A percentile compares a stretch with the other conserved stretches of the same genome.
These are phyloP conservation scores for Montipora capricornis DNA, from an alignment of 64 coral and sea anemone genomes.

Conservation along the genomic window DNA sequence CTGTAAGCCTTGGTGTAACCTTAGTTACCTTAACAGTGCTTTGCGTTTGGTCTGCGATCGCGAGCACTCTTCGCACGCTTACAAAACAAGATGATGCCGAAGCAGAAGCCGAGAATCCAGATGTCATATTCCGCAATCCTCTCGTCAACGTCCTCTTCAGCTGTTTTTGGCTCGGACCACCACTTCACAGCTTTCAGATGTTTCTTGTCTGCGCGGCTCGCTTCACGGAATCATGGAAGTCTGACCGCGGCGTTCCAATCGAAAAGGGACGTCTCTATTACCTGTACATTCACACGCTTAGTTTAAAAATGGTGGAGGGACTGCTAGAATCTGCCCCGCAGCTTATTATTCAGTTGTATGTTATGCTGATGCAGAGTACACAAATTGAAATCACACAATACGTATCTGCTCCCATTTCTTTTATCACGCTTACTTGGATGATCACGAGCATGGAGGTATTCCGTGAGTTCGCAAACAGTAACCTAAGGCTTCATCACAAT, in stretches of 20 bases:
- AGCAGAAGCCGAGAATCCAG: not conserved
- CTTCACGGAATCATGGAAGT: slow-evolving; percentile 37
- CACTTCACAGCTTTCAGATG: slow-evolving; percentile 20
- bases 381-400: not conserved
- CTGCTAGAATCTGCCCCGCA: slow-evolving; percentile 20
- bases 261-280: slow-evolving; percentile 42
- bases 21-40: not conserved
- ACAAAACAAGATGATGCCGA: not conserved
- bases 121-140: slow-evolving; percentile 11
- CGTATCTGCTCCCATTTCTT: not conserved
- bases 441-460: slow-evolving; percentile 1
- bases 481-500: not conserved
- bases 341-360: slow-evolving; percentile 27
- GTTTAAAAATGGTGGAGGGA: slow-evolving; percentile 42
- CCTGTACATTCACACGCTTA: slow-evolving; percentile 27
- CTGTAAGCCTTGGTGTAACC: slow-evolving; percentile 8
- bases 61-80: not conserved
- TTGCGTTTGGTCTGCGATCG: slow-evolving; percentile 30
- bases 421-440: slow-evolving; percentile 4
- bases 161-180: not conserved
- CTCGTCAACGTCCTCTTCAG: not conserved
- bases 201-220: slow-evolving; percentile 33
- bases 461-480: not conserved
- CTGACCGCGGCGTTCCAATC: not conserved
- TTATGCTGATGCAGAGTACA: not conserved